phyloP scores from a whole-genome alignment of 1,140 invertebrate genomes.

The Bombus impatiens region DNA sequence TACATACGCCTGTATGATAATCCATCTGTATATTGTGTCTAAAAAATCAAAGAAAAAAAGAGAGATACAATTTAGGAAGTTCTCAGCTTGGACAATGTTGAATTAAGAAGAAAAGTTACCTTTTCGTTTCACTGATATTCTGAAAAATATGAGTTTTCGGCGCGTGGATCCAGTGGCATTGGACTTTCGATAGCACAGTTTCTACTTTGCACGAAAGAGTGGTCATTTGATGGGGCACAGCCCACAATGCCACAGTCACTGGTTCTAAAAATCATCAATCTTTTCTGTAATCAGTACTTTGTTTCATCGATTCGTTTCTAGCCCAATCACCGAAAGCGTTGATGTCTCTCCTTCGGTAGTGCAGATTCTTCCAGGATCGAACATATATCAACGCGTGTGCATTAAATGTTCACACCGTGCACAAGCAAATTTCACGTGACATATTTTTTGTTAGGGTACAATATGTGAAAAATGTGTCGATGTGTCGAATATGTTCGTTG shows the following conservation, averaged over 20 bases:
- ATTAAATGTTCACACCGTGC: slow-evolving; percentile 36
- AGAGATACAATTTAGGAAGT: background rate
- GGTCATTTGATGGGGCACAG: slow-evolving; percentile 75
- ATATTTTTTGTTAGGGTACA: background rate
- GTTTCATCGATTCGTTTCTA: background rate
- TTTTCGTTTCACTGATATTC: slow-evolving; percentile 55
- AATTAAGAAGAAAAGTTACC: slow-evolving; percentile 31
- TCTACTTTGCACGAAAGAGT: slow-evolving; percentile 77
- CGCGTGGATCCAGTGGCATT: slow-evolving; percentile 77
- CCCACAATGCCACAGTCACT: slow-evolving; percentile 76
- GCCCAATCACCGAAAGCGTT: slow-evolving; percentile 57
- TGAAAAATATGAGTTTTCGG: slow-evolving; percentile 67
- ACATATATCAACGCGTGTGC: slow-evolving; percentile 38
- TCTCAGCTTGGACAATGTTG: background rate
- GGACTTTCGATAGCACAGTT: slow-evolving; percentile 60
- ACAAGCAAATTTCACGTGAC: slow-evolving; percentile 12
- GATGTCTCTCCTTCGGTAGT: slow-evolving; percentile 28
- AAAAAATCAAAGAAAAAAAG: slow-evolving; percentile 10
- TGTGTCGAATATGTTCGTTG: background rate
- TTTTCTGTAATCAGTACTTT: slow-evolving; percentile 15
- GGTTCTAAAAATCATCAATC: slow-evolving; percentile 71
- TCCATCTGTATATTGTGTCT: slow-evolving; percentile 76
- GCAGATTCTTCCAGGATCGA: slow-evolving; percentile 14
- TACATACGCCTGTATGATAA: slow-evolving; percentile 75
- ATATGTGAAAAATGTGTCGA: background rate